Conservation (phyloP, 2,797 vertebrate genomes). For the Benthosema pterotum region DNA sequence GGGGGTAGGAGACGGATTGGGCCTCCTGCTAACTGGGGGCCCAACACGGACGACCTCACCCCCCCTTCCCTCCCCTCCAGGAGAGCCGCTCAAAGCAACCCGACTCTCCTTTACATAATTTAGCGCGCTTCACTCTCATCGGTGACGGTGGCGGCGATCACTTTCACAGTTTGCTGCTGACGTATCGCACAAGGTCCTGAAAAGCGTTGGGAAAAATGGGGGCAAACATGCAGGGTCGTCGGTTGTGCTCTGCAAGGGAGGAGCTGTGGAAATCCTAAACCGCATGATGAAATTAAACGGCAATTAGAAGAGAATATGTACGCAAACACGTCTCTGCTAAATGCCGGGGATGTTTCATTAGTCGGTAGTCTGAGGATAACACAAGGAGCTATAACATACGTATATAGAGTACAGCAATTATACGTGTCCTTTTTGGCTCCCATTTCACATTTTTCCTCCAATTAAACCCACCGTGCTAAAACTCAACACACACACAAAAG, state of each 20-base stretch:
- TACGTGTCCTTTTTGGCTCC: conserved; percentile 62
- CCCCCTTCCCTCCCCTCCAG: conserved; percentile 63
- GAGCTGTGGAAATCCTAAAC: not conserved
- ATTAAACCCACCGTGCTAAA: conserved; percentile 58
- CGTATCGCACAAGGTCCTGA: conserved; percentile 11
- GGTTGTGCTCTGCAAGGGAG: conserved; percentile 1
- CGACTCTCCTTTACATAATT: conserved; percentile 60
- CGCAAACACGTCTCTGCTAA: conserved; percentile 24
- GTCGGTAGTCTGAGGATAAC: conserved; percentile 14
- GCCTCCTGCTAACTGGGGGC: conserved; percentile 74
- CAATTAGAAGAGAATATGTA: not conserved
- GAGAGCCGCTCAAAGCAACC: conserved; percentile 59
- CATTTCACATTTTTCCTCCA: conserved; percentile 61
- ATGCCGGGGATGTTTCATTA: conserved; percentile 11
- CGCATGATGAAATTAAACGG: not conserved
- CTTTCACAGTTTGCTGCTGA: conserved; percentile 12
- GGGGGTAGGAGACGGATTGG: conserved; percentile 74
- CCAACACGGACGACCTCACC: conserved; percentile 62
- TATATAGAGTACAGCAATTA: conserved; percentile 54
- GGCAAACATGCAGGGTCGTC: conserved; percentile 14
- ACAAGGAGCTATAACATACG: conserved; percentile 44
- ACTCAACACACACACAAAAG: conserved; percentile 49
- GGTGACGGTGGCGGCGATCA: conserved; percentile 25
- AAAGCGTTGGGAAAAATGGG: conserved; percentile 14
- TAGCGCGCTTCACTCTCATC: conserved; percentile 36